Base-by-base conservation (phyloP, 1,140 invertebrate genomes). In the Centruroides sculpturatus region DNA sequence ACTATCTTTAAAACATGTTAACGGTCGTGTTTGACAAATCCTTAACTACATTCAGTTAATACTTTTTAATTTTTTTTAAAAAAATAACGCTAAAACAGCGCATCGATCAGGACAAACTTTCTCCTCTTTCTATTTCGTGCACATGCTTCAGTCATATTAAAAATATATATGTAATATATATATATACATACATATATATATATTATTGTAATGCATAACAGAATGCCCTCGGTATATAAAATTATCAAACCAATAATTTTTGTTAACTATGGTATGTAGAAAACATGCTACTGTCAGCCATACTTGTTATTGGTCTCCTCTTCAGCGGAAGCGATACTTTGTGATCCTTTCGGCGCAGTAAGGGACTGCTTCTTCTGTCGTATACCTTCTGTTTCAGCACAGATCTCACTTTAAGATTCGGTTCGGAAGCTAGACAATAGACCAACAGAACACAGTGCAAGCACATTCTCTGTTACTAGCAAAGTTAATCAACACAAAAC, bases 331-430 rank as follows among this genome's bases (percentile, higher is more conserved):
- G 81, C 70, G 86, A 81, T 70, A 66, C 55, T 57, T 81, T 78
- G 41, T 71, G 83, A 78, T 88, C 85, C 73, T 88, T 87, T 68
- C 89, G 81, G 67, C 89, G 81, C 68, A 87, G 84, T 74, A 91
- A 83, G 67, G 90, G 89, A 73, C 88, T 90, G 72, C 82, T 80
- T 69, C 83, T 75, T 66, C 89, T 82, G 76, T 93, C 89, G 77
- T 92, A 87, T 70, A 95, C 87, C 74, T 91, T 87, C 78, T 93
- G 89, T 81, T 96, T 96, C 71, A 96, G 81, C 71, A 72, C 74
- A 41, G 76, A 77, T 63, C 91, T 86, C 77, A 94, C 87, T 82
- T 96, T 96, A 77, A 93, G 83, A 82, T 97, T 96, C 67, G 92
- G 92, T 82, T 96, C 92, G 77, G 92, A 96, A 72, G 92, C 93